Percentiles rank a stretch among this genome's conserved stretches.
Conservation (phyloP, 2,888 invertebrate genomes). For the Apocheima hispidaria region DNA sequence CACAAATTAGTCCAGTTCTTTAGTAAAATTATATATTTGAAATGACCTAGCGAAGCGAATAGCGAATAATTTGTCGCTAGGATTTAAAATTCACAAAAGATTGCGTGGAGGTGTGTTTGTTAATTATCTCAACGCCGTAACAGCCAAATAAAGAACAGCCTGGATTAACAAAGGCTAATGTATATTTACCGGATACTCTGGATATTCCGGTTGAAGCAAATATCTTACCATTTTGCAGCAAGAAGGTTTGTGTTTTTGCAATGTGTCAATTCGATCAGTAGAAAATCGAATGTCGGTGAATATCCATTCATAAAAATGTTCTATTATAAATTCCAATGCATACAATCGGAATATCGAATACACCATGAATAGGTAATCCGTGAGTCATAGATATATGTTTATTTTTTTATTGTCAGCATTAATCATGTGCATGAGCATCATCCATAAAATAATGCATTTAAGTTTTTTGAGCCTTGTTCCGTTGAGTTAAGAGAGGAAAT, state of each 20-base stretch:
- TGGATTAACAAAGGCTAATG: no score
- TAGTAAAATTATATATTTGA: neutral
- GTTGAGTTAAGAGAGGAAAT: neutral
- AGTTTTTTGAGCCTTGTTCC: conserved; percentile 21
- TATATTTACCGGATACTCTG: no score
- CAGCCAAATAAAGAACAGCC: no score
- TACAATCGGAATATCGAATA: conserved; percentile 34
- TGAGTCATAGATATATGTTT: conserved; percentile 51
- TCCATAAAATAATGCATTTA: neutral
- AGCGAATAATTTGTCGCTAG: neutral
- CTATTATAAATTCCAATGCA: conserved; percentile 36
- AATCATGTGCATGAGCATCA: conserved; percentile 62
- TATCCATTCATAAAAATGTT: conserved; percentile 1
- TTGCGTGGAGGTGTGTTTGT: no score
- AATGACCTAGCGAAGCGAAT: neutral
- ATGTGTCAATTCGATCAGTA: neutral
- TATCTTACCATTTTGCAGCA: neutral
- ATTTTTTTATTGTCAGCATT: conserved; percentile 52
- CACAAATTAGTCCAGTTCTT: conserved; percentile 3
- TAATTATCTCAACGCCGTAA: no score
- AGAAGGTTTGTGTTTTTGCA: neutral
- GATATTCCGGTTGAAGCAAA: neutral
- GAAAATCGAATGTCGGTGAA: neutral
- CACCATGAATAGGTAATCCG: conserved; percentile 44
- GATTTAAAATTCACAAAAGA: neutral